Evolutionary conservation across 1,140 invertebrate genomes (phyloP), one percentile per base, ranked within the genome.

Genomic region (Aphaenogaster rudis): DNA sequence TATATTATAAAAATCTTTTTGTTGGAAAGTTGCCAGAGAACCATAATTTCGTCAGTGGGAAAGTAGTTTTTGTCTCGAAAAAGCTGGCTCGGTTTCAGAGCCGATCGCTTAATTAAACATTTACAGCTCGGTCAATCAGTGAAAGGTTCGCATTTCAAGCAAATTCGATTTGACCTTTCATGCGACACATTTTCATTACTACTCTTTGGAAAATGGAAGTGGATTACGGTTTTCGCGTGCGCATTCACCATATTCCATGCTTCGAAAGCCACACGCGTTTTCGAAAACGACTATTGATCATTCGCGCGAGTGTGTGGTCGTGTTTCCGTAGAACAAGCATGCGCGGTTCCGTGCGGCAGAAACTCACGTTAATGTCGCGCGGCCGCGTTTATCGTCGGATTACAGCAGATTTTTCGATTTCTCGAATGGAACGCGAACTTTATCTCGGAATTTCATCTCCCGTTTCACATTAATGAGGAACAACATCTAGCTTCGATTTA

Each of bases 21-120:
- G 4, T 57, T 82, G 28, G 36, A 71, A 54, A 71, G 33, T 42
- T 42, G 42, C 33, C 33, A 36, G 8, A 9, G 33, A 36, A 50
- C 7, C n/a, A 15, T 11, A 17, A 39, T 69, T 67, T 54, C 11
- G 36, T 48, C 33, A 45, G 3, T 11, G 39, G n/a, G 48, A 80
- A 42, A 21, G n/a, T 33, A 2, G 9, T 36, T 28, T 45, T 45
- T 4, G 4, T 33, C 28, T 79, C 9, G 13, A 39, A 52, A 82
- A 81, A n/a, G 9, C 42, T 11, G 39, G 54, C 42, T 36, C 48
- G 6, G 17, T 72, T 72, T n/a, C 28, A 17, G 15, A 81, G 3
- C n/a, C 48, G 36, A 59, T 21, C 11, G n/a, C 21, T 82, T 72
- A 67, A 80, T 80, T 80, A 82, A 82, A 82, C 21, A 82, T 82